phyloP scores from a whole-genome alignment of 2,888 invertebrate species.

The Brenthis daphne region DNA sequence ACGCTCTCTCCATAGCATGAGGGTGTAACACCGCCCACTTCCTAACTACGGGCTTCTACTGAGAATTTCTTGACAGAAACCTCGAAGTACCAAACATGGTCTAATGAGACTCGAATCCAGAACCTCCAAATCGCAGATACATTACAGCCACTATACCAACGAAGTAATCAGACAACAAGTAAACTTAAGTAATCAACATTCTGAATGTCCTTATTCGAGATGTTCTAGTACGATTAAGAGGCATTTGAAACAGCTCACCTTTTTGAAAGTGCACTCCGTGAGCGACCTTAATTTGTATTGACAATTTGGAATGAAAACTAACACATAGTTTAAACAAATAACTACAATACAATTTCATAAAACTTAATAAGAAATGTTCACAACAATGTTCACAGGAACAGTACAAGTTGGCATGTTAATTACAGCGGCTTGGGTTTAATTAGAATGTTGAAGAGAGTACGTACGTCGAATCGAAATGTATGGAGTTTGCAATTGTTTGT shows the following conservation, averaged over 20 bases:
- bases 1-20: too few relatives aligned
- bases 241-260: neutral
- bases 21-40: too few relatives aligned
- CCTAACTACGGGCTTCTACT: too few relatives aligned
- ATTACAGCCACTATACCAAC: too few relatives aligned
- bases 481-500: neutral
- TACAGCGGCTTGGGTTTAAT: conserved; percentile 30
- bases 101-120: too few relatives aligned
- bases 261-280: neutral
- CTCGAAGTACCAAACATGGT: too few relatives aligned
- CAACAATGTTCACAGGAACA: conserved; percentile 41
- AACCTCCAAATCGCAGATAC: too few relatives aligned
- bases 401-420: conserved; percentile 31
- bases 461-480: conserved; percentile 32
- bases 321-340: neutral
- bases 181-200: neutral
- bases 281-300: neutral
- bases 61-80: too few relatives aligned
- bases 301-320: conserved; percentile 3
- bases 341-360: conserved; percentile 38
- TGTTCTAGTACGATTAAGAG: neutral
- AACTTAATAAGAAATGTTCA: conserved; percentile 41
- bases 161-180: too few relatives aligned
- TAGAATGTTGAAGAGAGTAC: conserved; percentile 36
- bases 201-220: neutral